phyloP scores from a whole-genome alignment of 2,797 vertebrate genomes.

The Centropyge bicolor region DNA sequence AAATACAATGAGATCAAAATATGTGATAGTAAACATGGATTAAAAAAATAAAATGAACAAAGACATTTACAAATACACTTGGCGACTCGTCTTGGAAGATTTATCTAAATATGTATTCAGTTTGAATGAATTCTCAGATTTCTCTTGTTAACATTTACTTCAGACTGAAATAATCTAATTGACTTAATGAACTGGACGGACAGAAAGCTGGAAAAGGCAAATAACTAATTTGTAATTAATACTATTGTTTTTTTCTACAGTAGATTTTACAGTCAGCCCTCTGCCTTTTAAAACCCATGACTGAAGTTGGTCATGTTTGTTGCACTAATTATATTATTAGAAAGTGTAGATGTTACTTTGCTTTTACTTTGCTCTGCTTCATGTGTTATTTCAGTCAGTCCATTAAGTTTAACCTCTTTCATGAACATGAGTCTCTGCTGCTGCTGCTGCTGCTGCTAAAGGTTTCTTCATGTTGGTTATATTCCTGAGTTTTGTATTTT shows the following conservation, averaged over 20 bases:
- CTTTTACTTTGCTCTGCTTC: background rate
- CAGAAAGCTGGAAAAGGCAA: slow-evolving; percentile 11
- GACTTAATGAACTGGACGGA: slow-evolving; percentile 47
- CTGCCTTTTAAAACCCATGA: background rate
- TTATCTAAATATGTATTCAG: background rate
- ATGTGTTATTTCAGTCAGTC: slow-evolving; percentile 1
- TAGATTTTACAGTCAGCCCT: slow-evolving; percentile 1
- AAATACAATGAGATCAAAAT: background rate
- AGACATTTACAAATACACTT: background rate
- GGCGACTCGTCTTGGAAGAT: background rate
- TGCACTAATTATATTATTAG: background rate
- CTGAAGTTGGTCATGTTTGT: background rate
- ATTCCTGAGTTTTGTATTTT: background rate
- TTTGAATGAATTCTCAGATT: background rate
- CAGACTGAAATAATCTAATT: background rate
- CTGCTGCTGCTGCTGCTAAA: slow-evolving; percentile 27
- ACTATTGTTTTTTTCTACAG: background rate
- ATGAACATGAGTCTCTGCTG: slow-evolving; percentile 8
- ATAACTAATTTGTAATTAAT: slow-evolving; percentile 9
- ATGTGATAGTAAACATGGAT: background rate
- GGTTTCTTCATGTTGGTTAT: background rate
- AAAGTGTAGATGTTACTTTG: background rate
- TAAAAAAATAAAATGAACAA: background rate
- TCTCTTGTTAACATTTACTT: slow-evolving; percentile 8
- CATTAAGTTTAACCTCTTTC: background rate